Evolutionary conservation across 2,113 vertebrate genomes (phyloP).

Genomic region (Paramormyrops kingsleyae): DNA sequence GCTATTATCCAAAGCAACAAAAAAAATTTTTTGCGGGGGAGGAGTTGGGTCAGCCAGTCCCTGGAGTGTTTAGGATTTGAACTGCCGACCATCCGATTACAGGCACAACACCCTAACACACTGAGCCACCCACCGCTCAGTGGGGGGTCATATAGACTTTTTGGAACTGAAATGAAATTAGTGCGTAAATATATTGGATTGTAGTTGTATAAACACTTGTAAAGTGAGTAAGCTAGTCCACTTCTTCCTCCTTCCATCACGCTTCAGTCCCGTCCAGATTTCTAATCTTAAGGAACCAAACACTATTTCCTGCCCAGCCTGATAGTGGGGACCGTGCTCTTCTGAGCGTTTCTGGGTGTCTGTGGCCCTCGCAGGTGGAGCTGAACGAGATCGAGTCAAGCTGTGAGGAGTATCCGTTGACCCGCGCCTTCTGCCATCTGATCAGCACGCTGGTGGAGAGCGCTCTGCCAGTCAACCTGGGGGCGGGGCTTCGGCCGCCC

Average conservation of each 20-base stretch:
- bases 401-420: conserved; percentile 91
- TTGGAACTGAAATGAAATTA: background rate
- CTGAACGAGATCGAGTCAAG: conserved; percentile 94
- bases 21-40: too few relatives aligned
- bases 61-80: background rate
- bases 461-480: conserved; percentile 85
- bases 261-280: background rate
- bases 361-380: conserved; percentile 69
- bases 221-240: background rate
- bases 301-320: background rate
- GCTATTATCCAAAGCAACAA: background rate
- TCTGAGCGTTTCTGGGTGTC: background rate
- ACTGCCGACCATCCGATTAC: background rate
- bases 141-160: background rate
- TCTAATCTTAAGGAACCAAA: background rate
- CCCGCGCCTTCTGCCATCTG: conserved; percentile 83
- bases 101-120: background rate
- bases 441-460: conserved; percentile 87
- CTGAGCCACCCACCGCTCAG: background rate
- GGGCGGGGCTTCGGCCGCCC: conserved; percentile 82
- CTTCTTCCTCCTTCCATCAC: background rate
- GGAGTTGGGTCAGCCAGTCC: background rate
- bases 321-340: background rate
- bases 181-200: background rate
- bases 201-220: background rate